Conservation (phyloP, 2,797 vertebrate species). For the Anisognathus igniventris region DNA sequence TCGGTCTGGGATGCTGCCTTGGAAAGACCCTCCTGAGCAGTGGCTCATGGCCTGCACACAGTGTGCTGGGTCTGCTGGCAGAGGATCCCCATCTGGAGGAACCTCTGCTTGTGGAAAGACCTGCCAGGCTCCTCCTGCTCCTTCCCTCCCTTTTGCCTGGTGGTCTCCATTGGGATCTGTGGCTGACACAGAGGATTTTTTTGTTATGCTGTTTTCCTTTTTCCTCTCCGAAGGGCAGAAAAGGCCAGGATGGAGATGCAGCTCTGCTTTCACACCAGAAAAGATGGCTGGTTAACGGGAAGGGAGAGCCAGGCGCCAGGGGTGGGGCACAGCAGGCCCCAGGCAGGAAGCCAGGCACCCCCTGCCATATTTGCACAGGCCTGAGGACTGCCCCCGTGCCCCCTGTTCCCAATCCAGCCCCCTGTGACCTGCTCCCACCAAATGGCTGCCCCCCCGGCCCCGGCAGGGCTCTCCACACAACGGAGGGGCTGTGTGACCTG, state of each 20-base stretch:
- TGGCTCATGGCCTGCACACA: not conserved
- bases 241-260: not conserved
- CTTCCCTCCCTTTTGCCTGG: not conserved
- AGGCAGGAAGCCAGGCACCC: fast-evolving
- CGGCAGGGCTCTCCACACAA: constrained; percentile 32
- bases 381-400: not conserved
- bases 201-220: not conserved
- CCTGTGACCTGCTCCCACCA: not conserved
- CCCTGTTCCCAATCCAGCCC: not conserved
- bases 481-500: constrained; percentile 63
- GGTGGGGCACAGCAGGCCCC: not conserved
- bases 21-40: not conserved
- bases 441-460: not conserved
- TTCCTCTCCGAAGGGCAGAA: not conserved
- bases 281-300: not conserved
- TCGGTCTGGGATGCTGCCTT: not conserved
- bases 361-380: not conserved
- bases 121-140: not conserved
- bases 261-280: not conserved
- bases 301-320: fast-evolving
- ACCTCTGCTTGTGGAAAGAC: not conserved
- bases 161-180: not conserved
- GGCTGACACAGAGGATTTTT: not conserved
- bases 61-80: not conserved
- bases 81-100: not conserved